Percentiles rank a stretch among this genome's conserved stretches.
phyloP scores from a whole-genome alignment of 2,888 invertebrate genomes.

The Tenthredo amoena region DNA sequence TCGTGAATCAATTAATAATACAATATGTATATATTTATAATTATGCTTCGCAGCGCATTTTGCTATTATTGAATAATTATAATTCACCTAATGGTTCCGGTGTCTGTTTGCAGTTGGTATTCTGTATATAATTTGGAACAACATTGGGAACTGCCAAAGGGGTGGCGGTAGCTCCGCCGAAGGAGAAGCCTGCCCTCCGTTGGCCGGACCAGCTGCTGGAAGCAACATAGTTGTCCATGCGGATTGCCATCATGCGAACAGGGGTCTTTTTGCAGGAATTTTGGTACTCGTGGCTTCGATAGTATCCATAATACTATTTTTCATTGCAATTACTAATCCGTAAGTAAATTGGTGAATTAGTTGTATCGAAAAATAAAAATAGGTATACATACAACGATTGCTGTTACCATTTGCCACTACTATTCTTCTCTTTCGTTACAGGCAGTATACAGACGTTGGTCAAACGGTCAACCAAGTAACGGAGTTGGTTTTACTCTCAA shows the following conservation, averaged over 20 bases:
- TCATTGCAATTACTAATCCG: slow-evolving; percentile 81
- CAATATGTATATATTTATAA: background rate
- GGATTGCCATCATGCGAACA: slow-evolving; percentile 89
- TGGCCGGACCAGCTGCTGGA: slow-evolving; percentile 51
- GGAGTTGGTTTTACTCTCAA: slow-evolving; percentile 80
- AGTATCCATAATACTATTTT: slow-evolving; percentile 82
- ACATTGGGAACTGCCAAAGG: slow-evolving; percentile 82
- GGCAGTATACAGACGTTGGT: slow-evolving; percentile 79
- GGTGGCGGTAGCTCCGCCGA: slow-evolving; percentile 63
- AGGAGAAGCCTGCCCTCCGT: slow-evolving; percentile 50
- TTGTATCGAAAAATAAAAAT: background rate
- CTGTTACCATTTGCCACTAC: background rate
- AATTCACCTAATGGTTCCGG: background rate
- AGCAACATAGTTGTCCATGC: slow-evolving; percentile 84
- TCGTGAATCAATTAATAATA: no score
- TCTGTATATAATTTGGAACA: slow-evolving; percentile 87
- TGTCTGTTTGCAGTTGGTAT: slow-evolving; percentile 82
- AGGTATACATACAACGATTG: background rate
- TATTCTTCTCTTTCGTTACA: slow-evolving; percentile 69
- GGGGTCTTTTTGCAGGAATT: slow-evolving; percentile 87
- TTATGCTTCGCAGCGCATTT: background rate
- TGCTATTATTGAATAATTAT: background rate
- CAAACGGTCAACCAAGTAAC: slow-evolving; percentile 80
- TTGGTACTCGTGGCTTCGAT: slow-evolving; percentile 81
- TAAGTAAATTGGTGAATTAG: slow-evolving; percentile 64